Percentiles rank a stretch among this genome's conserved stretches.
Evolutionary conservation across 2,888 invertebrate species (phyloP).

Genomic region (Macropis europaea): DNA sequence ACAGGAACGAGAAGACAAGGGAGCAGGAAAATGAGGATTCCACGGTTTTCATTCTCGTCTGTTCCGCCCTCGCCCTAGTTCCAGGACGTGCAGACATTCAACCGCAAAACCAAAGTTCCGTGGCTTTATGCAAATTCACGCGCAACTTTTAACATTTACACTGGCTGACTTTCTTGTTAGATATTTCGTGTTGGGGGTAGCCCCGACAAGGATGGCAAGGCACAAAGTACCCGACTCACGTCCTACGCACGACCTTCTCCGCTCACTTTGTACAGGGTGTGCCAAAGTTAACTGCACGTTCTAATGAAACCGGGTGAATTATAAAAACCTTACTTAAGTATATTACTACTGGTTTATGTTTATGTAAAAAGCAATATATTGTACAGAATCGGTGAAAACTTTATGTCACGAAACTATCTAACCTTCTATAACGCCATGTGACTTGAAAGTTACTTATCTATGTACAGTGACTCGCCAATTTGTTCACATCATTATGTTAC

Average conservation of each 20-base stretch:
- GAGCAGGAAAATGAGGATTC: neutral
- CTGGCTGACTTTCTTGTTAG: slow-evolving; percentile 23
- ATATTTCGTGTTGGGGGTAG: neutral
- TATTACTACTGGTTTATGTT: too few relatives aligned
- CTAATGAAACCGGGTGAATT: too few relatives aligned
- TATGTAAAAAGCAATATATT: too few relatives aligned
- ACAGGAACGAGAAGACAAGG: neutral
- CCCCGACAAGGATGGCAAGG: neutral
- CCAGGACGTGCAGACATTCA: slow-evolving; percentile 20
- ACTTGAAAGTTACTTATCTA: too few relatives aligned
- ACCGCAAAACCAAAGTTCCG: slow-evolving; percentile 45
- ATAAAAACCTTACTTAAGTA: too few relatives aligned
- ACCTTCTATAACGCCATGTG: too few relatives aligned
- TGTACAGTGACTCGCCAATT: too few relatives aligned
- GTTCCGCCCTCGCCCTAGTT: slow-evolving; percentile 36
- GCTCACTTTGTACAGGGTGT: slow-evolving; percentile 14
- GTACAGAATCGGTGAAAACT: too few relatives aligned
- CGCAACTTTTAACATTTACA: slow-evolving; percentile 48
- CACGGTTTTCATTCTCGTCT: slow-evolving; percentile 4
- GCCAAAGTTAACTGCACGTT: too few relatives aligned
- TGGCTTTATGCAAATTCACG: slow-evolving; percentile 47
- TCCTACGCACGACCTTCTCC: neutral
- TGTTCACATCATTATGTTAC: too few relatives aligned
- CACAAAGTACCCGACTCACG: slow-evolving; percentile 2
- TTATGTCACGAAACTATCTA: too few relatives aligned